phyloP scores from a whole-genome alignment of 2,888 invertebrate species.

The Silvanus unidentatus region DNA sequence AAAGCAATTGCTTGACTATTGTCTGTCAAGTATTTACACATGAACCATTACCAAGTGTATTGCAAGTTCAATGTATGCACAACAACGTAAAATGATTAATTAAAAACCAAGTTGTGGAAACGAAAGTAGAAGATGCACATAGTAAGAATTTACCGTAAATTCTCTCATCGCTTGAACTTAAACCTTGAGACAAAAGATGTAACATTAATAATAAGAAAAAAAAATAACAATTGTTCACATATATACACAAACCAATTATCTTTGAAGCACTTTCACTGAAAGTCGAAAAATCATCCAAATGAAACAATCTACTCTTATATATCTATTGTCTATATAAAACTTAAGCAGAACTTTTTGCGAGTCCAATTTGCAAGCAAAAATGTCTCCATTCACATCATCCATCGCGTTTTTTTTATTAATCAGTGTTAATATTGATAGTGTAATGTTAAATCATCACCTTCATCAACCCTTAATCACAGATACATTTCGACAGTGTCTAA shows the following conservation, averaged over 20 bases:
- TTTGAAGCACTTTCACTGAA: slow-evolving; percentile 32
- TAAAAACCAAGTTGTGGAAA: too few relatives aligned
- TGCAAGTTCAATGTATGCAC: not conserved
- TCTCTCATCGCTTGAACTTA: not conserved
- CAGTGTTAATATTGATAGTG: slow-evolving; percentile 6
- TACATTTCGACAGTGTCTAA: slow-evolving; percentile 47
- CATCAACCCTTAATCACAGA: slow-evolving; percentile 20
- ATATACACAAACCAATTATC: slow-evolving; percentile 15
- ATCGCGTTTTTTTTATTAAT: slow-evolving; percentile 7
- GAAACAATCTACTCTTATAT: slow-evolving; percentile 25
- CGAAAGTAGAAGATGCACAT: too few relatives aligned
- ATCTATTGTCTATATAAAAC: slow-evolving; percentile 26
- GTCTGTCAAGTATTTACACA: slow-evolving; percentile 4
- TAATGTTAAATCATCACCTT: too few relatives aligned
- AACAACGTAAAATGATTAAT: slow-evolving; percentile 9
- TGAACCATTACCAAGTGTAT: not conserved
- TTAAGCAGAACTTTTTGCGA: slow-evolving; percentile 21
- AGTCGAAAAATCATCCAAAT: slow-evolving; percentile 28
- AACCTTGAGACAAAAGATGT: slow-evolving; percentile 21
- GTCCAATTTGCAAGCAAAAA: slow-evolving; percentile 25
- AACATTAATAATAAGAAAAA: slow-evolving; percentile 13
- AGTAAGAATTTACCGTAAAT: too few relatives aligned
- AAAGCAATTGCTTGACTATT: slow-evolving; percentile 15
- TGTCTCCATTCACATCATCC: slow-evolving; percentile 15
- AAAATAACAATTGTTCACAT: slow-evolving; percentile 17